These are phyloP conservation scores for Narcine bancroftii DNA, from an alignment of 2,113 vertebrate species.

Conservation along the genomic window DNA sequence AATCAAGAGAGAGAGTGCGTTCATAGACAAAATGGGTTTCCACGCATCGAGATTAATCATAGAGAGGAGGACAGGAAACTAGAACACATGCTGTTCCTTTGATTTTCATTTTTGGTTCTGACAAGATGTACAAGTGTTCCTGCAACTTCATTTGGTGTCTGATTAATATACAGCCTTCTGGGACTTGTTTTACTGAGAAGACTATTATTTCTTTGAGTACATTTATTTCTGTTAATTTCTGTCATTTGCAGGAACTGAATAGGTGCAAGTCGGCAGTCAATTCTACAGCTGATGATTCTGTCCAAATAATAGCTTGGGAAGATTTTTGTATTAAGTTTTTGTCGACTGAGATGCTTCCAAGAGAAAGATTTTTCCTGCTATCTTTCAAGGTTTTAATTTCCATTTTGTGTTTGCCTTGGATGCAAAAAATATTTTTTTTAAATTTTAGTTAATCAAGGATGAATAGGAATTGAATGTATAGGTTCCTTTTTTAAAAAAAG, in stretches of 20 bases:
- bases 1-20: neutral
- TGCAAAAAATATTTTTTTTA: too few relatives aligned
- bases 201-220: neutral
- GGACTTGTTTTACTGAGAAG: neutral
- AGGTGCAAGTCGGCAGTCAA: neutral
- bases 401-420: neutral
- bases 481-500: too few relatives aligned
- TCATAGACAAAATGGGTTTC: neutral
- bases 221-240: neutral
- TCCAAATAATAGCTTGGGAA: neutral
- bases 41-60: neutral
- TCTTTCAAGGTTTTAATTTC: neutral
- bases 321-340: neutral
- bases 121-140: neutral
- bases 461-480: too few relatives aligned
- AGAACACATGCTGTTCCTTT: neutral
- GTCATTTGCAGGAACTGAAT: neutral
- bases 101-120: neutral
- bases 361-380: neutral
- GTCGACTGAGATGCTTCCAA: neutral
- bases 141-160: neutral
- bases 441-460: too few relatives aligned
- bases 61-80: neutral
- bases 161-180: neutral
- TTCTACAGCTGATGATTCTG: too few relatives aligned